Percentiles rank a stretch among this genome's conserved stretches.
phyloP scores from a whole-genome alignment of 2,888 invertebrate genomes.

The Chorisops tibialis region DNA sequence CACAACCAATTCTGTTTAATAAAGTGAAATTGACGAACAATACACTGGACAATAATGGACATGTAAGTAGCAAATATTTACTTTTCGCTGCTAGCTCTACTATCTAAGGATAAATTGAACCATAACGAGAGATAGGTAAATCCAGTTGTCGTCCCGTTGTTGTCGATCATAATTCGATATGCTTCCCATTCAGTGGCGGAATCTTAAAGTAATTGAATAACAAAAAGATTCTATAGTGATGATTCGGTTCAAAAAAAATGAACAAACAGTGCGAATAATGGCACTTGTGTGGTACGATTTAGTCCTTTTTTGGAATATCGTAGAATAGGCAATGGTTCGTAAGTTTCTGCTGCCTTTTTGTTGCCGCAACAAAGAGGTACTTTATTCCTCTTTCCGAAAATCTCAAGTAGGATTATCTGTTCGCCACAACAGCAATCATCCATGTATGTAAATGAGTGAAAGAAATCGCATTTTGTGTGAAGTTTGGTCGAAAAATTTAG shows the following conservation, averaged over 20 bases:
- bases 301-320: too few species aligned
- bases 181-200: background rate
- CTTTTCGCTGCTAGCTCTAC: background rate
- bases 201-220: constrained; percentile 10
- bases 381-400: background rate
- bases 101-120: too few species aligned
- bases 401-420: too few species aligned
- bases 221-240: background rate
- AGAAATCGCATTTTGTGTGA: too few species aligned
- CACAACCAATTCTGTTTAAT: constrained; percentile 74
- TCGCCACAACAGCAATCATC: too few species aligned
- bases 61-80: constrained; percentile 58
- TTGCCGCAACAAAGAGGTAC: background rate
- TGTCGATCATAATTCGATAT: background rate
- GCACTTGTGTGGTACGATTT: too few species aligned
- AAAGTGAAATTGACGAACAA: constrained; percentile 88
- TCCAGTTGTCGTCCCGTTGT: background rate
- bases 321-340: too few species aligned
- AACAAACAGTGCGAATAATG: too few species aligned
- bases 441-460: too few species aligned
- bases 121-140: too few species aligned
- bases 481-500: too few species aligned
- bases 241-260: background rate
- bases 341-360: background rate
- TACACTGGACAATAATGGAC: constrained; percentile 71